Evolutionary conservation across 2,113 vertebrate genomes (phyloP), one percentile per base, ranked within the genome.

Genomic region (Vidua chalybeata): DNA sequence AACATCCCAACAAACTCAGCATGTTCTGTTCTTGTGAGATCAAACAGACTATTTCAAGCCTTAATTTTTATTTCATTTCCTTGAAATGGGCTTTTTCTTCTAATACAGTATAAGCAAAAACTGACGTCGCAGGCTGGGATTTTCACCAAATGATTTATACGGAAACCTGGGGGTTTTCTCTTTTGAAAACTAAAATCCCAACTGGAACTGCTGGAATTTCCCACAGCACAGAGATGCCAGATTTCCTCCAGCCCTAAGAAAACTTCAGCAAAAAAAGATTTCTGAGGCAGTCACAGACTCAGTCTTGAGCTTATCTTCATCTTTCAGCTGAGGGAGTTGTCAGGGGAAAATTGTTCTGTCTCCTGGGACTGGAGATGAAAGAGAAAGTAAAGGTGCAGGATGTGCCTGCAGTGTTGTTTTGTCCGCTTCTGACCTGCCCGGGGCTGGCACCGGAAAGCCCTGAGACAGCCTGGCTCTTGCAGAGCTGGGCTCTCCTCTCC

Each of bases 381-480:
- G 33, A 52, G 77, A 91, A 96, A 94, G 74, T 17, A 45, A 81
- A 87, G 76, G 26, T 81, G 67, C 58, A 93, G 85, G 92, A 92
- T 66, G 55, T 90, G 88, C 23, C 17, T 2, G 2, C 56, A 0
- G 1, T 0, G 23, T 8, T n/a, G 20, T 6, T 13, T 11, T 6
- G 10, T 78, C 81, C 1, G 2, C 19, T 39, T 4, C 33, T 2
- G 15, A 16, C 15, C 41, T 13, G 28, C 39, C 55, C 4, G 1
- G 5, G 15, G 62, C 75, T 41, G 41, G 5, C 31, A 27, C 61
- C 0, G 1, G 84, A 18, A 84, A 37, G 7, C 4, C 41, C 51
- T 5, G 13, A 9, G 43, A 13, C 48, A 24, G 4, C 46, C 45
- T 10, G 46, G 48, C 2, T 41, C 20, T 28, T 35, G 33, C 43